Evolutionary conservation across 2,113 vertebrate species (phyloP), one percentile per base, ranked within the genome.

Genomic region (Asarcornis scutulata): DNA sequence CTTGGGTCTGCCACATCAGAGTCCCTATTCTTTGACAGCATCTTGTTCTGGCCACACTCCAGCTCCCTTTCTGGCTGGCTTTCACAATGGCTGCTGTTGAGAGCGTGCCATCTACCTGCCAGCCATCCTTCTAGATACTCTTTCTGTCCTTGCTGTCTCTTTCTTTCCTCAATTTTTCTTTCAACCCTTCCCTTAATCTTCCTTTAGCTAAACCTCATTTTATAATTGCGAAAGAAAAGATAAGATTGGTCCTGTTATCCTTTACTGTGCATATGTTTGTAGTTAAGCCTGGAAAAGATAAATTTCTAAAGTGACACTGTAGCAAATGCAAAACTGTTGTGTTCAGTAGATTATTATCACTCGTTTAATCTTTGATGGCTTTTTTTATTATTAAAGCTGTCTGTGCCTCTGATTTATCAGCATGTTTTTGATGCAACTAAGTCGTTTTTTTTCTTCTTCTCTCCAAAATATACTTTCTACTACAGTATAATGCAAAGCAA

Each of bases 351-450:
- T 56, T 77, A 77, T 89, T 96, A 95, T 95, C 83, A 38, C 26
- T 79, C 85, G 58, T 89, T 97, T 96, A 91, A 96, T 96, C 94
- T 96, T 85, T 67, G 38, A 14, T 63, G 86, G 25, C 40, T 40
- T 87, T 93, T 93, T 85, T 38, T 95, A 91, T 38, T 79, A 96
- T 89, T 95, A 88, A 97, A 98, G 71, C 80, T 78, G 96, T 96
- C 91, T 95, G 91, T 81, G 14, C 48, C 81, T 89, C 93, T 97
- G 96, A 97, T 86, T 85, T 93, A 89, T 91, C 56, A 90, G 48
- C 67, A 55, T 97, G 91, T 89, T 97, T 96, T 96, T 96, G 64
- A 83, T 88, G 76, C 56, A 94, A 82, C 50, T 76, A 88, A 95
- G 63, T 68, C 89, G 84, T 20, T 17, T 44, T 11, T 11, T 31